Evolutionary conservation across 2,888 invertebrate species (phyloP), one percentile per base, ranked within the genome.

Genomic region (Eristalinus aeneus): DNA sequence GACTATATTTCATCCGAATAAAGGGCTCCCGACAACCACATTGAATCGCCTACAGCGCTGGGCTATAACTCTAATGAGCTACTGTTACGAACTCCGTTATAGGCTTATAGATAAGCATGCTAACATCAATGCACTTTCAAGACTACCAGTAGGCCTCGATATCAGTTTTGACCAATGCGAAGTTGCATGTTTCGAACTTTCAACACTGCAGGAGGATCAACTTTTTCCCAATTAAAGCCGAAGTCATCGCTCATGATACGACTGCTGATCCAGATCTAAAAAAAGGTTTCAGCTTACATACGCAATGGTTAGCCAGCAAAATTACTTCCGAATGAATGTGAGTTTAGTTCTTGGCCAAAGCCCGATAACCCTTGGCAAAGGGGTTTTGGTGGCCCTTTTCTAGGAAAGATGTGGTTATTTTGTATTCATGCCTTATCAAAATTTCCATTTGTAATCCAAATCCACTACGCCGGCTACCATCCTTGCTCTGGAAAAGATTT

Each of bases 1-100:
- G 1, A 84, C 88, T 78, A 90, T 91, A 39, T 90, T 90, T 80
- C 88, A 89, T 5, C 89, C 89, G 1, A 87, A 58, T 89, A 2
- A 90, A 89, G 27, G 27, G 5, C 27, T 27, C 27, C 27, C 27
- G 27, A 27, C 27, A 27, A 27, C 27, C 27, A 27, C 27, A 27
- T 27, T 27, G 5, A 27, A 27, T 8, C 63, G 71, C n/a, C 53
- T 76, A 23, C 84, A 78, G 22, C 69, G 77, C 1, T 77, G 77
- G 77, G 63, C 64, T 0, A 77, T 71, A 11, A 63, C 75, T 6
- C 36, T 86, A 12, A 87, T 85, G 79, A 73, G 74, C 1, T 88
- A 78, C 20, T 58, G 60, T 2, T 77, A 54, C 36, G 69, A 77
- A 1, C 53, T 77, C 22, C 20, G 60, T 4, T 69, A 77, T 23